Conservation (phyloP, 2,888 invertebrate species). For the Glaucopsyche alexis region DNA sequence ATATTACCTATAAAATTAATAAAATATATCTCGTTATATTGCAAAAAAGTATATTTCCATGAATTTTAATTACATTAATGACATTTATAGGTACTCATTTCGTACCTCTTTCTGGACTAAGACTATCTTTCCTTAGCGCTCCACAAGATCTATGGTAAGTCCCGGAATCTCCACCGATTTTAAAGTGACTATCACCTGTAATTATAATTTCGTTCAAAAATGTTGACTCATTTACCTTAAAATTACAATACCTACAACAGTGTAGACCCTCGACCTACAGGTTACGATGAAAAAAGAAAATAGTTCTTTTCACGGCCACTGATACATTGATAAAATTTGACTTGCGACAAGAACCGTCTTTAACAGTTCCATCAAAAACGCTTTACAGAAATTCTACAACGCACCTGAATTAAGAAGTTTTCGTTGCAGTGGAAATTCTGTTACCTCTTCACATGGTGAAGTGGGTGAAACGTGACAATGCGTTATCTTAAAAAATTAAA, state of each 20-base stretch:
- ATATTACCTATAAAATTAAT: too few species aligned
- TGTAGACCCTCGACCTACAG: too few species aligned
- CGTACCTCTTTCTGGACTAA: not conserved
- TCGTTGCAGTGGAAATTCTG: constrained; percentile 67
- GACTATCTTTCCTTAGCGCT: not conserved
- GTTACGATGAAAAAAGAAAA: too few species aligned
- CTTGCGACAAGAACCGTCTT: too few species aligned
- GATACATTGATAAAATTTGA: too few species aligned
- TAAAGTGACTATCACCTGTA: constrained; percentile 61
- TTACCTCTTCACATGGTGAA: constrained; percentile 52
- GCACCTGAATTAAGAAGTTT: constrained; percentile 50
- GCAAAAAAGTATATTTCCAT: too few species aligned
- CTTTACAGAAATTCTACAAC: too few species aligned
- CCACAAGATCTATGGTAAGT: not conserved
- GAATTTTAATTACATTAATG: too few species aligned
- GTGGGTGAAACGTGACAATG: constrained; percentile 61
- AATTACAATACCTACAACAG: too few species aligned
- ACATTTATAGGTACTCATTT: not conserved
- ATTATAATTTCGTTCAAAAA: not conserved
- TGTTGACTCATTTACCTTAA: too few species aligned
- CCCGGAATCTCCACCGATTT: constrained; percentile 53
- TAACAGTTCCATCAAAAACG: too few species aligned
- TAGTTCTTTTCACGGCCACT: too few species aligned
- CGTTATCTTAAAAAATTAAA: constrained; percentile 47
- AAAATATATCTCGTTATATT: not conserved